Percentiles rank a stretch among this genome's conserved stretches.
Evolutionary conservation across 2,888 invertebrate species (phyloP).

Genomic region (Heliconius cydno): DNA sequence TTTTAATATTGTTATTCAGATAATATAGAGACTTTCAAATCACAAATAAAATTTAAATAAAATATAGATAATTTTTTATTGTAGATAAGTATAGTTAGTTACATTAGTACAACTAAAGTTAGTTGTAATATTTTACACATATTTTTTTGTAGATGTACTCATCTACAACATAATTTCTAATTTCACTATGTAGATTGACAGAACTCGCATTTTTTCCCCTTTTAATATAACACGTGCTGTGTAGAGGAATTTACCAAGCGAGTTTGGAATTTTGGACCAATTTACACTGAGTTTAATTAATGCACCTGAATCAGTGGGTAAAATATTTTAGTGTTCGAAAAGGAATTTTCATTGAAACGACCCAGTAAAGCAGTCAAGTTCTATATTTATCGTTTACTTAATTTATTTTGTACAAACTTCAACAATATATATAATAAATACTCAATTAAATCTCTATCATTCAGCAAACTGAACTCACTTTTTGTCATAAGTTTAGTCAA

Average conservation of each 20-base stretch:
- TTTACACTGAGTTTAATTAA: background rate
- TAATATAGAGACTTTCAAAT: constrained; percentile 54
- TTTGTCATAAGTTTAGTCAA: constrained; percentile 81
- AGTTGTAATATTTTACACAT: background rate
- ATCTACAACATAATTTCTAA: too few species aligned
- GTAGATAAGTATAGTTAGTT: background rate
- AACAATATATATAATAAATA: constrained; percentile 85
- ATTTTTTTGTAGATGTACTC: too few species aligned
- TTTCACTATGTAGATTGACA: too few species aligned
- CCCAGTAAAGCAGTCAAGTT: constrained; percentile 82
- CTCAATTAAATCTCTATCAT: constrained; percentile 84
- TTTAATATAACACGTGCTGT: too few species aligned
- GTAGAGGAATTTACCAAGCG: too few species aligned
- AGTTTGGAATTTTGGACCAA: too few species aligned
- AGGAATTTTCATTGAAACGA: constrained; percentile 64
- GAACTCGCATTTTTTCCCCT: too few species aligned
- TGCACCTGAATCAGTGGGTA: background rate
- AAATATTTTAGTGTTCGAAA: background rate
- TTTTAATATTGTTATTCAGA: background rate
- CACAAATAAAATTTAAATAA: constrained; percentile 76
- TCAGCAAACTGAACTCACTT: constrained; percentile 84
- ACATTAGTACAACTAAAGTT: too few species aligned
- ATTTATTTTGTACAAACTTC: constrained; percentile 85
- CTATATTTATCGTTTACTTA: constrained; percentile 85
- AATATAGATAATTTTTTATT: constrained; percentile 50